A percentile compares a stretch with the other conserved stretches of the same genome.
These are phyloP conservation scores for Rhaphigaster nebulosa DNA, from an alignment of 2,888 invertebrate species.

Conservation along the genomic window DNA sequence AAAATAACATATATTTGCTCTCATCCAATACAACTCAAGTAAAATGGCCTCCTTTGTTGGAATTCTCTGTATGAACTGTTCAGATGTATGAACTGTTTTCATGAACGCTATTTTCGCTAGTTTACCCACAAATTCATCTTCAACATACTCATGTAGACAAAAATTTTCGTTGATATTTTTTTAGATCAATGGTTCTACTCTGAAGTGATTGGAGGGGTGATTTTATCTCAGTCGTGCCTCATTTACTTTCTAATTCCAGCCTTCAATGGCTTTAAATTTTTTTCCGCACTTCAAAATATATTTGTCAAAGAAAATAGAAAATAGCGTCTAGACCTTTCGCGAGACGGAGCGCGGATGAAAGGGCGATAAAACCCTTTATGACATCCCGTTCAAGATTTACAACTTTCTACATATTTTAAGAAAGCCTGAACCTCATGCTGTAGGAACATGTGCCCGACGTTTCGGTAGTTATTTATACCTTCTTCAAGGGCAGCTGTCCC, in stretches of 20 bases:
- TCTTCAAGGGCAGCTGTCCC: conserved; percentile 48
- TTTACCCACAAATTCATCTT: no score
- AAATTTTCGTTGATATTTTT: no score
- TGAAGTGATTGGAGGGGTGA: no score
- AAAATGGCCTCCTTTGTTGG: no score
- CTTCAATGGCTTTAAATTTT: not conserved
- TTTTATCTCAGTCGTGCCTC: not conserved
- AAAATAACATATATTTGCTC: no score
- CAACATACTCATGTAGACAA: no score
- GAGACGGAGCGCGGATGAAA: not conserved
- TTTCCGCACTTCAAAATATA: not conserved
- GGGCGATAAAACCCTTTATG: conserved; percentile 33
- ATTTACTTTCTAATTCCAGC: not conserved
- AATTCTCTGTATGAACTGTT: no score
- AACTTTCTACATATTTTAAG: conserved; percentile 31
- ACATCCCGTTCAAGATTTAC: conserved; percentile 20
- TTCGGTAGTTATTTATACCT: conserved; percentile 42
- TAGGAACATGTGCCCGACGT: not conserved
- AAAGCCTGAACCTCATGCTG: not conserved
- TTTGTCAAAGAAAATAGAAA: conserved; percentile 14
- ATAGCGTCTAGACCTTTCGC: not conserved
- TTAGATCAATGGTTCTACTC: no score
- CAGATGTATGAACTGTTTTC: no score
- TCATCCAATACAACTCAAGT: no score
- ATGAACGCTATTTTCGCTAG: no score